phyloP scores from a whole-genome alignment of 2,888 invertebrate genomes.

The Nowickia ferox region DNA sequence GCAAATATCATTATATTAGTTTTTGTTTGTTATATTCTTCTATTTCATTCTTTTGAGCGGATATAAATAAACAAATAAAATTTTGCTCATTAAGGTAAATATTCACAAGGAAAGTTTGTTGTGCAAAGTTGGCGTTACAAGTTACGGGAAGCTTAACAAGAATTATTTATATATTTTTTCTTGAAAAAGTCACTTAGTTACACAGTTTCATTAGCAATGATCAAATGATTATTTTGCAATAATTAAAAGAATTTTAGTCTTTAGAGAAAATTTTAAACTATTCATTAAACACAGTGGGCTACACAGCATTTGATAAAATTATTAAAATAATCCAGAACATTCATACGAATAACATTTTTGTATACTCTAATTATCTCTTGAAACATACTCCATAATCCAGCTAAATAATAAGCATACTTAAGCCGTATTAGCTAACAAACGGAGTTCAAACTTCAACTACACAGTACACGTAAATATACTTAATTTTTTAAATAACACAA shows the following conservation, averaged over 20 bases:
- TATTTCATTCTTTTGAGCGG: slow-evolving; percentile 4
- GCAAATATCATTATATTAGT: slow-evolving; percentile 43
- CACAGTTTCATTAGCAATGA: slow-evolving; percentile 21
- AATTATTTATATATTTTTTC: not conserved
- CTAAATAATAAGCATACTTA: too few species aligned
- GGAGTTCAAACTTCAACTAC: too few species aligned
- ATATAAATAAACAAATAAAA: slow-evolving; percentile 36
- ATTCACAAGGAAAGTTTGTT: slow-evolving; percentile 18
- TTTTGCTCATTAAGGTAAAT: slow-evolving; percentile 54
- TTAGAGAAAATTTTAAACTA: too few species aligned
- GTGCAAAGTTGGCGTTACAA: not conserved
- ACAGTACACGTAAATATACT: not conserved
- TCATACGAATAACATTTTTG: too few species aligned
- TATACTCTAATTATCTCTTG: too few species aligned
- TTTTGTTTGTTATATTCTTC: slow-evolving; percentile 16
- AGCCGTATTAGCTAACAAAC: too few species aligned
- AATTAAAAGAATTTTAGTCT: too few species aligned
- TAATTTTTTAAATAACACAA: not conserved
- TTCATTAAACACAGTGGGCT: too few species aligned
- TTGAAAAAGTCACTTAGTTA: not conserved
- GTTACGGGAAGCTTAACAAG: not conserved
- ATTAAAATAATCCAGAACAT: too few species aligned
- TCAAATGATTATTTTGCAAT: slow-evolving; percentile 3
- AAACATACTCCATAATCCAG: too few species aligned
- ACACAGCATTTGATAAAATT: too few species aligned